These are phyloP conservation scores for Lamellibrachia luymesi DNA, from an alignment of 1,140 invertebrate species.

Conservation along the genomic window DNA sequence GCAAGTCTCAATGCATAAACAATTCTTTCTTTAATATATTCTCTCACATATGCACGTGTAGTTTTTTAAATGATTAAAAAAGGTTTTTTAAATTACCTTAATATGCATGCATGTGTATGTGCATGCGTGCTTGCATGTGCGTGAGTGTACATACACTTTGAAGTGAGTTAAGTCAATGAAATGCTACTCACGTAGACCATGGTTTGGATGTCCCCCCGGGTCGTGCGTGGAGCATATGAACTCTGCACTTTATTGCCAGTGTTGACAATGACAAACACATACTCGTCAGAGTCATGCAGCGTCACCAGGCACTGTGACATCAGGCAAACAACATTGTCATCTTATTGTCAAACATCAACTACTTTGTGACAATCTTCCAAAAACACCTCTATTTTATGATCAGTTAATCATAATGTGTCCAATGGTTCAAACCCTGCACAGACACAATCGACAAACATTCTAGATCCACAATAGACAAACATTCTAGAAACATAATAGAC, in stretches of 20 bases:
- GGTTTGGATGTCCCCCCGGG: conserved; percentile 89
- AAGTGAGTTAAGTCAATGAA: not conserved
- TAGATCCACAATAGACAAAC: no score
- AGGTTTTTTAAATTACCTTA: no score
- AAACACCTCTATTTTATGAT: no score
- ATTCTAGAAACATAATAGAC: no score
- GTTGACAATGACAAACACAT: conserved; percentile 93
- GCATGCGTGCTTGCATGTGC: not conserved
- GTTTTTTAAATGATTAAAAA: no score
- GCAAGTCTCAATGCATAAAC: no score
- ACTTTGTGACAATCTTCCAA: no score
- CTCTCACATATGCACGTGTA: no score
- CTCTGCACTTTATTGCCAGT: conserved; percentile 76
- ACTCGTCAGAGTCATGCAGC: conserved; percentile 71
- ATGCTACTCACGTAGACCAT: conserved; percentile 81
- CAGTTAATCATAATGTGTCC: no score
- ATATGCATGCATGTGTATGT: not conserved
- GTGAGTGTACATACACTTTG: not conserved
- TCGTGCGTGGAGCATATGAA: conserved; percentile 74
- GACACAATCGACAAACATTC: no score
- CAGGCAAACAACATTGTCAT: not conserved
- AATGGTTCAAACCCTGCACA: no score
- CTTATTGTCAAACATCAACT: not conserved
- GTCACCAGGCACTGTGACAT: conserved; percentile 73
- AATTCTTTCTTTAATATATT: no score